phyloP scores from a whole-genome alignment of 1,140 invertebrate genomes.

The Ganaspis sp. region DNA sequence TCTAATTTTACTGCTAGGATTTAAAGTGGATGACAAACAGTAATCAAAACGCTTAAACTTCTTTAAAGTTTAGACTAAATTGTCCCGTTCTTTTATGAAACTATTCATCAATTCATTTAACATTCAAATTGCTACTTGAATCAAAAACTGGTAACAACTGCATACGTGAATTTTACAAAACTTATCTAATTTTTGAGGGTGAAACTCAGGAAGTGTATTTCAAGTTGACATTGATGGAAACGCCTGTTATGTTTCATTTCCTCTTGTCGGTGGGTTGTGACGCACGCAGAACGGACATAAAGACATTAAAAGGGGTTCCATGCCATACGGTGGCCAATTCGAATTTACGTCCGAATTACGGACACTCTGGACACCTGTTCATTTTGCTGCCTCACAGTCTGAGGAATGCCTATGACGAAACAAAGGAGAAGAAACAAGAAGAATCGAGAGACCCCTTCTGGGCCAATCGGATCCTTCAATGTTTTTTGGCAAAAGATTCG shows the following conservation, averaged over 20 bases:
- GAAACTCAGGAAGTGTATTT: conserved; percentile 12
- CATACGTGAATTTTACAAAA: neutral
- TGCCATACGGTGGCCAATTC: conserved; percentile 18
- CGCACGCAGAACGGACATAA: conserved; percentile 13
- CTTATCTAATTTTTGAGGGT: neutral
- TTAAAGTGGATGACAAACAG: too few species aligned
- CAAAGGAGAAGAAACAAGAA: neutral
- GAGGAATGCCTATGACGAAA: conserved; percentile 19
- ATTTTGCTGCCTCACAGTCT: conserved; percentile 1
- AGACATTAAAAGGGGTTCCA: conserved; percentile 23
- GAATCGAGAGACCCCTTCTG: conserved; percentile 17
- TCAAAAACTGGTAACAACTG: too few species aligned
- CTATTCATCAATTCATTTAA: too few species aligned
- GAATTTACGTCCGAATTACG: conserved; percentile 28
- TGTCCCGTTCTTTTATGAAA: too few species aligned
- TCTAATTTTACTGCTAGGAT: too few species aligned
- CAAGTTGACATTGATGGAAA: conserved; percentile 22
- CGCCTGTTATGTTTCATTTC: conserved; percentile 23
- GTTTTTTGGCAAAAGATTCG: neutral
- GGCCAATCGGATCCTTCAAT: neutral
- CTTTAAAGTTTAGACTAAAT: too few species aligned
- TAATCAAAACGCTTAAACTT: too few species aligned
- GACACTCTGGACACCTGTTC: conserved; percentile 13
- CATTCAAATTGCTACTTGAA: too few species aligned
- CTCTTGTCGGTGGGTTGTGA: conserved; percentile 5